Conservation (phyloP, 2,797 vertebrate species). For the Eleutherodactylus coqui region DNA sequence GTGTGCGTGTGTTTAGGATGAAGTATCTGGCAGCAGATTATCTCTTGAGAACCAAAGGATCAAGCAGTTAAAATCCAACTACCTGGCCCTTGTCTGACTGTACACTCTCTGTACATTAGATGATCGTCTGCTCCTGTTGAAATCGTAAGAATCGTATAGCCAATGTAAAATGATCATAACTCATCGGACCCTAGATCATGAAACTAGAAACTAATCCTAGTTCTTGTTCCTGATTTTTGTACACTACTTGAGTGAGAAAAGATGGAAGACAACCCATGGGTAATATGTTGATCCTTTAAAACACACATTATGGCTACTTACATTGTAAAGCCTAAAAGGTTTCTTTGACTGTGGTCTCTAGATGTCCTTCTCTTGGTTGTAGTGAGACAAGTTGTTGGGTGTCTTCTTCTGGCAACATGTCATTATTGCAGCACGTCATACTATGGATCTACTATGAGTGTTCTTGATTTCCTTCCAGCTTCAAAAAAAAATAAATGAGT, state of each 20-base stretch:
- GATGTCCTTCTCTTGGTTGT: background rate
- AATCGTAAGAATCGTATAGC: no score
- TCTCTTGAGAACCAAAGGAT: no score
- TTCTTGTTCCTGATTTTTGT: background rate
- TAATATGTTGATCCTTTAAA: background rate
- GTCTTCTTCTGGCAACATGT: background rate
- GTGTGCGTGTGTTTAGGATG: no score
- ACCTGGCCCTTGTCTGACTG: no score
- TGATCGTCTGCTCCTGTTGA: no score
- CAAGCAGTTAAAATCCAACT: no score
- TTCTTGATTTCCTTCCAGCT: background rate
- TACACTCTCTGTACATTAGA: no score
- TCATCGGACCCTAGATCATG: background rate
- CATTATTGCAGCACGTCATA: background rate
- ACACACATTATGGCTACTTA: background rate
- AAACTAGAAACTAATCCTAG: background rate
- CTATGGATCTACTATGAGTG: background rate
- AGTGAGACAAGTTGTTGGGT: background rate
- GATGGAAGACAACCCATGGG: background rate
- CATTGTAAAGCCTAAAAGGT: background rate
- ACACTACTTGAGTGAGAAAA: background rate
- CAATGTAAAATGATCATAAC: background rate
- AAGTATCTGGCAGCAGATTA: no score
- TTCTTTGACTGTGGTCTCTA: background rate
- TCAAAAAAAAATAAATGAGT: no score